phyloP scores from a whole-genome alignment of 2,888 invertebrate species.

The Aleiodes testaceus region DNA sequence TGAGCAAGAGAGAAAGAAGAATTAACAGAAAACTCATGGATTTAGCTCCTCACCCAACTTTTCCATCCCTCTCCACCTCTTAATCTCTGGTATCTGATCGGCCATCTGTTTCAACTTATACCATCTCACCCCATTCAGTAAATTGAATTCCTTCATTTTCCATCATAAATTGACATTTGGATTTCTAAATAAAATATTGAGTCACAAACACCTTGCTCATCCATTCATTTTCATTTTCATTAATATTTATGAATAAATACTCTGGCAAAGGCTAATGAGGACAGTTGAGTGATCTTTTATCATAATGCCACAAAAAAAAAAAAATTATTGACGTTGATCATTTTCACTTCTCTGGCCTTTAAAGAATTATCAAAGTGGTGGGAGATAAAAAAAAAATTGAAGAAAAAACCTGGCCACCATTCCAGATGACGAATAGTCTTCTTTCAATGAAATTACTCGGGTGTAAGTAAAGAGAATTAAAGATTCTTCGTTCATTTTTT shows the following conservation, averaged over 20 bases:
- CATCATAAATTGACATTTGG: conserved; percentile 42
- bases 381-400: conserved; percentile 41
- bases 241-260: conserved; percentile 55
- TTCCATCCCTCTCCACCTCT: conserved; percentile 55
- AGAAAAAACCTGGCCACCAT: conserved; percentile 58
- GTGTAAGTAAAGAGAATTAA: conserved; percentile 71
- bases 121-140: conserved; percentile 50
- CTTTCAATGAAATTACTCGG: conserved; percentile 68
- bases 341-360: conserved; percentile 15
- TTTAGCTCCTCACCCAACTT: conserved; percentile 28
- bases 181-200: conserved; percentile 18
- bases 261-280: conserved; percentile 59
- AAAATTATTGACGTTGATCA: conserved; percentile 29
- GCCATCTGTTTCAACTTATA: conserved; percentile 71
- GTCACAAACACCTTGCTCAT: not conserved
- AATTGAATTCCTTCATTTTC: conserved; percentile 46
- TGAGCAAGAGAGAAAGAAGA: conserved; percentile 10
- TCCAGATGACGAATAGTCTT: conserved; percentile 68
- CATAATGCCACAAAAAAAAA: conserved; percentile 22
- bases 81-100: conserved; percentile 72
- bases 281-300: conserved; percentile 67
- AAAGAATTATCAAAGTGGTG: conserved; percentile 33
- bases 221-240: no score
- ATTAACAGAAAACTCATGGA: conserved; percentile 13
- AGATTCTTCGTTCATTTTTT: conserved; percentile 56